Evolutionary conservation across 2,113 vertebrate genomes (phyloP).

Genomic region (Indicator maculatus): DNA sequence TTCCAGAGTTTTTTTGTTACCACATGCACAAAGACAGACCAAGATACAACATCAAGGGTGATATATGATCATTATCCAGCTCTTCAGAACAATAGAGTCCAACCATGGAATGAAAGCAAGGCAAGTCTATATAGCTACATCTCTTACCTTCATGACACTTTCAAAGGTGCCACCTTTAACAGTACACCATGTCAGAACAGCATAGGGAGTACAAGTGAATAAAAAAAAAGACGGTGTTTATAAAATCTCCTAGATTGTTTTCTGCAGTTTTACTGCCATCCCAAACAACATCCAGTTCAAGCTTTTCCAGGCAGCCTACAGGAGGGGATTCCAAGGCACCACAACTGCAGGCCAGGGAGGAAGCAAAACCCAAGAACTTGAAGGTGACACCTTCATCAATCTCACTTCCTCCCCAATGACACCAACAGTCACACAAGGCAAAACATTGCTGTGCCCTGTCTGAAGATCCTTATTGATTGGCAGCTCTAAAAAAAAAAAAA

Average conservation of each 20-base stretch:
- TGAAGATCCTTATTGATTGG: neutral
- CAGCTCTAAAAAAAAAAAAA: neutral
- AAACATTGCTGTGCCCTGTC: neutral
- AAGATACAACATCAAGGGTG: neutral
- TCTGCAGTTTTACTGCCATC: neutral
- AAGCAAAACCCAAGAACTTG: neutral
- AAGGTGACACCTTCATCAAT: neutral
- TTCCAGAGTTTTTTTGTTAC: neutral
- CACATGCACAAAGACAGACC: neutral
- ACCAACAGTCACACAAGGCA: rapidly evolving
- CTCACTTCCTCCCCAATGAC: neutral
- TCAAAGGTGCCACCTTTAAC: neutral
- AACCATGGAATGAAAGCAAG: neutral
- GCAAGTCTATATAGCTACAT: neutral
- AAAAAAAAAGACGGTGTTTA: neutral
- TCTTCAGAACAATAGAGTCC: neutral
- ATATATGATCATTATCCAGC: rapidly evolving
- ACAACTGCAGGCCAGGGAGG: neutral
- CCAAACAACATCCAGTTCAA: neutral
- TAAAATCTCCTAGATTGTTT: neutral
- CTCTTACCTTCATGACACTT: rapidly evolving
- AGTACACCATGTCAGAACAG: neutral
- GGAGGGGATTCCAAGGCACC: neutral
- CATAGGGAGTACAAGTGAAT: neutral
- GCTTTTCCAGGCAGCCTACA: neutral